Evolutionary conservation across 2,888 invertebrate species (phyloP).

Genomic region (Siphonodentalium dalli): DNA sequence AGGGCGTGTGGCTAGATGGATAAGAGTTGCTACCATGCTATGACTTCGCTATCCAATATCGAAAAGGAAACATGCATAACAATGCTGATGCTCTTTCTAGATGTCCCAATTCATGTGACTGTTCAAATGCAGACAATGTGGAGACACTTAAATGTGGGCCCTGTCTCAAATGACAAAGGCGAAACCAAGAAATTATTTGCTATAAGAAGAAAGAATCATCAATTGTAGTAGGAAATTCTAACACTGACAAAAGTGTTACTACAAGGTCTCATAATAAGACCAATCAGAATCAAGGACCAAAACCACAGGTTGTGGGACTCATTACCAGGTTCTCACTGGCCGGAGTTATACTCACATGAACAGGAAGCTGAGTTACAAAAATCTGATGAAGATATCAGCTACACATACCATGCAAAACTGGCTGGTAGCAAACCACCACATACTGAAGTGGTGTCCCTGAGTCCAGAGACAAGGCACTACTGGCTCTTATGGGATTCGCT

Average conservation of each 20-base stretch:
- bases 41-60: slow-evolving; percentile 20
- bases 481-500: slow-evolving; percentile 13
- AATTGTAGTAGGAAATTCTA: too few relatives aligned
- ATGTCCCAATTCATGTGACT: slow-evolving; percentile 4
- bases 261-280: too few relatives aligned
- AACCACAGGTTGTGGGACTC: too few relatives aligned
- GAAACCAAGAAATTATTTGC: slow-evolving; percentile 1
- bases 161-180: slow-evolving; percentile 1
- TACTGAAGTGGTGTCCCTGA: not conserved
- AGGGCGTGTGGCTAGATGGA: slow-evolving; percentile 12
- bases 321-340: slow-evolving; percentile 6
- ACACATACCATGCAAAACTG: not conserved
- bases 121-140: not conserved
- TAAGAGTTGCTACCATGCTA: slow-evolving; percentile 12
- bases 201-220: too few relatives aligned
- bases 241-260: too few relatives aligned
- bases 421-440: not conserved
- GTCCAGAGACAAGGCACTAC: slow-evolving; percentile 14
- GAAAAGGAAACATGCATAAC: slow-evolving; percentile 20
- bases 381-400: not conserved
- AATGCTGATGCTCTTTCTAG: slow-evolving; percentile 24
- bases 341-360: too few relatives aligned
- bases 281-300: too few relatives aligned
- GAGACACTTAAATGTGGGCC: slow-evolving; percentile 12
- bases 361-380: not conserved